These are phyloP conservation scores for Sarcophaga bullata DNA, from an alignment of 1,140 invertebrate species.

Conservation along the genomic window DNA sequence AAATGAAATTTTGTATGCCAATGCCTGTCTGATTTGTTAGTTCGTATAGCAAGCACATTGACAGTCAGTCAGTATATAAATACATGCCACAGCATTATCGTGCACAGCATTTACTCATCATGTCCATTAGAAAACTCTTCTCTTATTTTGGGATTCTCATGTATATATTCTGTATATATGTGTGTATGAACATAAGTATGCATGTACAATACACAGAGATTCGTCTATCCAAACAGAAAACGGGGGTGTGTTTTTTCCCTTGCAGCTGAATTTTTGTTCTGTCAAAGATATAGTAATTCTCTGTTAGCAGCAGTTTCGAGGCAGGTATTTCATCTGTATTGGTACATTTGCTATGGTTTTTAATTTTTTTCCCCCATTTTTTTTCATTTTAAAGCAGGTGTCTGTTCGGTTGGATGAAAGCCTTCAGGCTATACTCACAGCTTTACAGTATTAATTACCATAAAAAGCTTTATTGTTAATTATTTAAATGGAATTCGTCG, in stretches of 20 bases:
- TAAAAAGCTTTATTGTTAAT: conserved; percentile 22
- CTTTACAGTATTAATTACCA: conserved; percentile 10
- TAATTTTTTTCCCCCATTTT: too few species aligned
- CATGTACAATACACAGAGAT: too few species aligned
- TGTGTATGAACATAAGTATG: too few species aligned
- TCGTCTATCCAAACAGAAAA: background rate
- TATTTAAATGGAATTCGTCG: background rate
- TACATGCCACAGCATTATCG: too few species aligned
- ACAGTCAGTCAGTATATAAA: too few species aligned
- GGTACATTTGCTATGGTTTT: too few species aligned
- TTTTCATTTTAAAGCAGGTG: background rate
- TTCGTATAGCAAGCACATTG: too few species aligned
- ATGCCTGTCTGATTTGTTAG: too few species aligned
- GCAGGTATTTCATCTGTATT: too few species aligned
- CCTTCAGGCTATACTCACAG: conserved; percentile 3
- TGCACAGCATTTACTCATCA: too few species aligned
- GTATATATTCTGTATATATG: too few species aligned
- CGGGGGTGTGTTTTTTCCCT: background rate
- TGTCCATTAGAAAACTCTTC: background rate
- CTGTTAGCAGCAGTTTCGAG: background rate
- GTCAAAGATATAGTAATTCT: background rate
- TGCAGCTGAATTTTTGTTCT: background rate
- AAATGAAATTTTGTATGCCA: too few species aligned
- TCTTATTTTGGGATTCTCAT: background rate
- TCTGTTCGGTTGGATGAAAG: background rate